Percentiles rank a stretch among this genome's conserved stretches.
These are phyloP conservation scores for Dipus sagitta DNA, from an alignment of 2,797 vertebrate species.

Conservation along the genomic window DNA sequence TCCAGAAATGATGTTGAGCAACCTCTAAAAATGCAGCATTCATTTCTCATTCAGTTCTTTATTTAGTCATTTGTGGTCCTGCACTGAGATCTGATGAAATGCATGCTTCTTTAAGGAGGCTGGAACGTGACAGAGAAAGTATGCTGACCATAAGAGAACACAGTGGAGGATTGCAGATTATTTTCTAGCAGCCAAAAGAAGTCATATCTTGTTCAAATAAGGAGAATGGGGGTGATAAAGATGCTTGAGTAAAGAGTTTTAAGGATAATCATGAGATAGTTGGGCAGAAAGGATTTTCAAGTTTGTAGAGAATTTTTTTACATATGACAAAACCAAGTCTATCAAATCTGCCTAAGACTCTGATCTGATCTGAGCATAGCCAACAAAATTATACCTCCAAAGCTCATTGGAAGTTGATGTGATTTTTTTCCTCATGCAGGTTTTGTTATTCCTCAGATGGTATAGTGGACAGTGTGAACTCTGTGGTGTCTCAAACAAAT, in stretches of 20 bases:
- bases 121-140: constrained; percentile 15
- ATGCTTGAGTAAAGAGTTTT: not conserved
- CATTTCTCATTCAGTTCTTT: not conserved
- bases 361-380: constrained; percentile 2
- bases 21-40: not conserved
- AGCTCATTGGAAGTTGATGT: not conserved
- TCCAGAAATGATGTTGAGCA: constrained; percentile 13
- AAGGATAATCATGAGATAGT: constrained; percentile 16
- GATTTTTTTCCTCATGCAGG: not conserved
- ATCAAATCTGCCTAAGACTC: not conserved
- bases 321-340: constrained; percentile 36
- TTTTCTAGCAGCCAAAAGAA: not conserved
- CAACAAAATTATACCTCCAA: constrained; percentile 51
- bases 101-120: not conserved
- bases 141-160: not conserved
- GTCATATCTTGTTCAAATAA: not conserved
- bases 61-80: not conserved
- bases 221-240: not conserved
- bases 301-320: constrained; percentile 38
- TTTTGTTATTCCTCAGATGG: not conserved
- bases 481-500: not conserved
- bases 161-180: not conserved
- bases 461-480: not conserved
- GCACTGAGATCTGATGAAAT: not conserved
- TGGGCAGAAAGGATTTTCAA: constrained; percentile 27